Percentiles rank a stretch among this genome's conserved stretches.
phyloP scores from a whole-genome alignment of 2,888 invertebrate species.

The Rhamphomyia laevipes region DNA sequence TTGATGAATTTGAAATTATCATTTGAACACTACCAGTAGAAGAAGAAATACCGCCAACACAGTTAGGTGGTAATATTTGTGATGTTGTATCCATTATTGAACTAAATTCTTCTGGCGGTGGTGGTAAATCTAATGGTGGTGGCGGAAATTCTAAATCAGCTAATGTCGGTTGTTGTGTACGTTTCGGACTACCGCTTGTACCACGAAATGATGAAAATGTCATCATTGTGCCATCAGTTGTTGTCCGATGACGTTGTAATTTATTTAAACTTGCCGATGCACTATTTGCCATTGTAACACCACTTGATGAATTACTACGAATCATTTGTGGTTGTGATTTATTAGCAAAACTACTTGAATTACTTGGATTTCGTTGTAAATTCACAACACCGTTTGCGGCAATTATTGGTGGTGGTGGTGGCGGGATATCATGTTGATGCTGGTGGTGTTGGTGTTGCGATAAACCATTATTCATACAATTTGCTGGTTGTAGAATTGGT shows the following conservation, averaged over 20 bases:
- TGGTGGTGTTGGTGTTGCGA: conserved; percentile 30
- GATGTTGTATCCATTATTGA: conserved; percentile 21
- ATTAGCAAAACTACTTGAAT: conserved; percentile 36
- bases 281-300: conserved; percentile 55
- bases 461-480: neutral
- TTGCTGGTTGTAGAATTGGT: neutral
- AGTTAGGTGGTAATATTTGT: conserved; percentile 14
- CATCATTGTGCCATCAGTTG: conserved; percentile 40
- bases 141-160: conserved; percentile 83
- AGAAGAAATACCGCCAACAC: too few relatives aligned
- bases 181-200: conserved; percentile 56
- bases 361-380: conserved; percentile 17
- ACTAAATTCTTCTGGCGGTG: conserved; percentile 57
- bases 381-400: neutral
- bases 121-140: conserved; percentile 67
- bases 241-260: conserved; percentile 42
- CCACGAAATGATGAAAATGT: conserved; percentile 43
- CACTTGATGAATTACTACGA: conserved; percentile 77
- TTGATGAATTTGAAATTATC: conserved; percentile 14
- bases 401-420: conserved; percentile 15
- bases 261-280: conserved; percentile 47
- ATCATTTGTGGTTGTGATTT: conserved; percentile 73
- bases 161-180: conserved; percentile 58
- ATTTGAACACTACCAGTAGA: conserved; percentile 22
- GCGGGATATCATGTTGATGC: conserved; percentile 16